Base-by-base conservation (phyloP, 2,888 invertebrate species). In the Dynastes grantii region DNA sequence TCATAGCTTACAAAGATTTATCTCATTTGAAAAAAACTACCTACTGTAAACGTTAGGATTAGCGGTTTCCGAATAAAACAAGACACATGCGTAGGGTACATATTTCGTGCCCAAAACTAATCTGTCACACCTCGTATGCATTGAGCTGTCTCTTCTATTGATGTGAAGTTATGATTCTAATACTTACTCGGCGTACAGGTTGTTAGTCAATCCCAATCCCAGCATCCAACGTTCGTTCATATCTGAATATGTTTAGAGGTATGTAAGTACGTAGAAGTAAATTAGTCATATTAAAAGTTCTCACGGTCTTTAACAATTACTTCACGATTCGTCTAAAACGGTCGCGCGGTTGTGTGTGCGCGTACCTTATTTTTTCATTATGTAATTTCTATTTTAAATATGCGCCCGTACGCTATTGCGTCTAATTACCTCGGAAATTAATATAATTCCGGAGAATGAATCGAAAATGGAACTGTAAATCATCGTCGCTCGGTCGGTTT, bases 221-320 rank as follows among this genome's bases (percentile, higher is more conserved):
- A 67, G 40, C 40, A 37, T 40, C 9, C 22, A 40, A 67, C 45
- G 22, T 40, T 45, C 22, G 22, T 40, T 40, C 45, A 11, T 40
- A 45, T n/a, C 9, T 67, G 40, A 40, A 45, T 40, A 16, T 65
- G 16, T 40, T 9, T 22, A 22, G 16, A 65, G 37, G 64, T 40
- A 22, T 22, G 22, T 22, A 65, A 3, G 32, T 32, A 67, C 40
- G 65, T 67, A 40, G 40, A 40, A 61, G 61, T 61, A 75, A 75
- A 75, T 75, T 75, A 75, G 61, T 75, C 73, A 61, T 61, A 75
- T 58, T 37, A 75, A 16, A 40, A 55, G 55, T 75, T 75, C 73
- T 75, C 73, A 75, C 73, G 73, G 73, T 75, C 73, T 75, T 75
- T 75, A 75, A 75, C 73, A 75, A 75, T 75, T 75, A 61, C 73